Percentiles rank a stretch among this genome's conserved stretches.
Evolutionary conservation across 2,797 vertebrate species (phyloP).

Genomic region (Darevskia mixta): DNA sequence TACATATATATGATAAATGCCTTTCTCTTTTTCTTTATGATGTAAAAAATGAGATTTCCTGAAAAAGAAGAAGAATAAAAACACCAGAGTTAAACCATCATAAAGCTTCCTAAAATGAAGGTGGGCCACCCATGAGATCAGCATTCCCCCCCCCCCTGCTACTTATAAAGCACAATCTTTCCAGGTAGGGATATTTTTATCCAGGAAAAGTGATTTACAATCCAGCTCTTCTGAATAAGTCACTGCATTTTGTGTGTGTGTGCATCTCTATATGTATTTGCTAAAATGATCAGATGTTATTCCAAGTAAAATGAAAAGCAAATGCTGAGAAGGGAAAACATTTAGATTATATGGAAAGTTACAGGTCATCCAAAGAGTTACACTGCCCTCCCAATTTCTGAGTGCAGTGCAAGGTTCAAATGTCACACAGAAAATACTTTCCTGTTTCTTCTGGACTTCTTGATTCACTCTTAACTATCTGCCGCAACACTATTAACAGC

Average conservation of each 20-base stretch:
- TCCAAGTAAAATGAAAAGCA: constrained; percentile 3
- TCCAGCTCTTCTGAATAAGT: not conserved
- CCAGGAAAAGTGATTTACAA: not conserved
- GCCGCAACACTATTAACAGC: constrained; percentile 10
- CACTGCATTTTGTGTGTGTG: not conserved
- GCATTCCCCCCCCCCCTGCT: not conserved
- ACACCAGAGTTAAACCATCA: not conserved
- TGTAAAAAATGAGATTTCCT: not conserved
- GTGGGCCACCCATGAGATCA: not conserved
- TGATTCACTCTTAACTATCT: constrained; percentile 8
- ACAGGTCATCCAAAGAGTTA: constrained; percentile 16
- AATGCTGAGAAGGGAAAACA: constrained; percentile 1
- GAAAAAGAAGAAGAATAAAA: not conserved
- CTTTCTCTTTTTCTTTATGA: not conserved
- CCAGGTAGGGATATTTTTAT: not conserved
- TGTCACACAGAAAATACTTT: not conserved
- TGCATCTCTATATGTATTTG: not conserved
- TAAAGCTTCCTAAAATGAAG: not conserved
- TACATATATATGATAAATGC: not conserved
- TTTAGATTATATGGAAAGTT: not conserved
- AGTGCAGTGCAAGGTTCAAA: constrained; percentile 6
- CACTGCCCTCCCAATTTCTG: not conserved
- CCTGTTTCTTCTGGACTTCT: not conserved
- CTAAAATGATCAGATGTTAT: not conserved
- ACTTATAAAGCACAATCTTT: not conserved